These are phyloP conservation scores for Zoanthus sansibaricus DNA, from an alignment of 92 coral and sea anemone species.

Conservation along the genomic window DNA sequence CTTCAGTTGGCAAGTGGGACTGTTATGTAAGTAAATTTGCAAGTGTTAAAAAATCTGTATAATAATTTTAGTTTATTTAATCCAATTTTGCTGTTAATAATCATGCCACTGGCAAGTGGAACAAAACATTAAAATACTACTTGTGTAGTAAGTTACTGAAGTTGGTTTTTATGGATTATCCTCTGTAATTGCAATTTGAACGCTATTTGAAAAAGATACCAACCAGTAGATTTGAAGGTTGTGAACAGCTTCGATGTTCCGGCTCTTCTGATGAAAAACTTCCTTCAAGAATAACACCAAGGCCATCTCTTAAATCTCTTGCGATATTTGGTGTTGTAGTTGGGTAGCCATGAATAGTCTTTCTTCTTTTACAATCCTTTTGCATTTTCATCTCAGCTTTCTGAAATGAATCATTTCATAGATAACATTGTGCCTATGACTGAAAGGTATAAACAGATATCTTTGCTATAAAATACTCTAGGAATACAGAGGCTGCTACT, in stretches of 20 bases:
- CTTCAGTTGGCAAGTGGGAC: too few species aligned
- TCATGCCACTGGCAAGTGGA: background rate
- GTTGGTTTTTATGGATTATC: background rate
- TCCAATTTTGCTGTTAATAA: too few species aligned
- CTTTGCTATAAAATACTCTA: too few species aligned
- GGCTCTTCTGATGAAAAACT: slow-evolving; percentile 15
- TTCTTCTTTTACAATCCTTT: slow-evolving; percentile 54
- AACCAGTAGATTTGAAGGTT: slow-evolving; percentile 21
- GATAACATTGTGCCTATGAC: too few species aligned
- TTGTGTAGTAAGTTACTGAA: too few species aligned
- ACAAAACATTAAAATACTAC: too few species aligned
- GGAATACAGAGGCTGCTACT: too few species aligned
- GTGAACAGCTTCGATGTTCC: slow-evolving; percentile 21
- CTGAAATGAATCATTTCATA: slow-evolving; percentile 42
- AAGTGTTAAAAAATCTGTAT: too few species aligned
- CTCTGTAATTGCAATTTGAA: background rate
- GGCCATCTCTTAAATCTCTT: background rate
- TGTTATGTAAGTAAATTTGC: too few species aligned
- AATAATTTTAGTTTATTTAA: too few species aligned
- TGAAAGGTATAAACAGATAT: too few species aligned
- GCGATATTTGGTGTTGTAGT: background rate
- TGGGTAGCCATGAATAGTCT: slow-evolving; percentile 76
- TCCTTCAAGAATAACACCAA: slow-evolving; percentile 36
- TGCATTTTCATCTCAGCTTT: slow-evolving; percentile 69
- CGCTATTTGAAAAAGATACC: background rate